Conservation (phyloP, 2,797 vertebrate genomes). For the Sitta carolinensis region DNA sequence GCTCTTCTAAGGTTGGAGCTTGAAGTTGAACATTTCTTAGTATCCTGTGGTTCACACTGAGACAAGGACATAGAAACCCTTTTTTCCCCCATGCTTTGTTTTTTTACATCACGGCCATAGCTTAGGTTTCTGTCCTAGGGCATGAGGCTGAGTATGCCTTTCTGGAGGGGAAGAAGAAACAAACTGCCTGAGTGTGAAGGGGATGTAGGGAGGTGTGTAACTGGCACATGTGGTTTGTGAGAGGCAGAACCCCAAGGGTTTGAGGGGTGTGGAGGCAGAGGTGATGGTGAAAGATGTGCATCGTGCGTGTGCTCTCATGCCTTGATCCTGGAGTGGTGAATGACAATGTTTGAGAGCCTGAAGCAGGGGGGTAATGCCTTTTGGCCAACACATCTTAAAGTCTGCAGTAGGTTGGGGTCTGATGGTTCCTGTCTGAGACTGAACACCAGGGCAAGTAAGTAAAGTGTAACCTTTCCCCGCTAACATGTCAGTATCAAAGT, state of each 20-base stretch:
- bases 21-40: not conserved
- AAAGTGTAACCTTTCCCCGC: not conserved
- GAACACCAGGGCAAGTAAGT: not conserved
- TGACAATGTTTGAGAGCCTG: not conserved
- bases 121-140: not conserved
- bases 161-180: not conserved
- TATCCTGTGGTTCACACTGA: not conserved
- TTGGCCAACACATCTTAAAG: not conserved
- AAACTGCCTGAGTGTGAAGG: not conserved
- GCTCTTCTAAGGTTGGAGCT: not conserved
- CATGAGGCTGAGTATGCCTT: not conserved
- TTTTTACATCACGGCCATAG: not conserved
- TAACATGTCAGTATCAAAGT: not conserved
- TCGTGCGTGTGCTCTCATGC: rapidly evolving
- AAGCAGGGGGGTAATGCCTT: not conserved
- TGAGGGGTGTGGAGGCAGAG: not conserved
- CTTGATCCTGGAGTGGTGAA: not conserved
- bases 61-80: not conserved
- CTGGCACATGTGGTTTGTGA: not conserved
- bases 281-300: not conserved
- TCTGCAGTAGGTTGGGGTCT: not conserved
- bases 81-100: not conserved
- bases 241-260: not conserved
- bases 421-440: not conserved
- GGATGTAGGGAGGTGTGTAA: not conserved